Base-by-base conservation (phyloP, 2,797 vertebrate genomes). In the Antrozous pallidus region DNA sequence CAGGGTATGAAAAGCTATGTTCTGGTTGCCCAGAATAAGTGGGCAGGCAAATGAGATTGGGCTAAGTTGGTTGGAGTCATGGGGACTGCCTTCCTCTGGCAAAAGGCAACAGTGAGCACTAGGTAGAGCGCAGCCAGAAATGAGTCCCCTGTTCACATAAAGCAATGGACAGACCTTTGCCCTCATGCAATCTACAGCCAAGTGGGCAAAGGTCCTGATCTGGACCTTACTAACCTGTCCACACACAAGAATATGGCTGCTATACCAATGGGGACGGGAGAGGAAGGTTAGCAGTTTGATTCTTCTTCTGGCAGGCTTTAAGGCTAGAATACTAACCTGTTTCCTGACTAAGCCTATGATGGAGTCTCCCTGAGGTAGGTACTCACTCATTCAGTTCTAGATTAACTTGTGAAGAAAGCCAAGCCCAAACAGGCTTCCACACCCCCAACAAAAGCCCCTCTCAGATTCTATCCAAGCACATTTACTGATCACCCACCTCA, bases 401-500 rank as follows among this genome's bases (percentile, higher is more conserved):
- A 78, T 20, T 83, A 51, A 91, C 24, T 47, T 61, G 38, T 63
- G 22, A 94, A 94, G 61, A 96, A 91, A 95, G 70, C 71, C 42
- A 69, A 84, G 6, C 67, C 56, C 54, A 42, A 51, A 88, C 17
- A 80, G 69, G 33, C 10, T 79, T 93, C 17, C 58, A 67, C 22
- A 89, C 9, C 33, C 33, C 79, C 90, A 95, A 94, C 84, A 94
- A 96, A 96, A 97, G 84, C 82, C 45, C 61, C 70, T 88, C 90
- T 93, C 47, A 81, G 70, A 56, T 80, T 93, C 51, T 95, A 93
- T 88, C 87, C 93, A 28, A 67, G 31, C 20, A 45, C 26, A 94
- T 91, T 95, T 67, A 93, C 84, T 96, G 94, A 97, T 88, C 96
- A 95, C 71, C 47, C 17, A 45, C 63, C 87, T 88, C 70, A 73